Conservation (phyloP, 1,140 invertebrate genomes). For the Venustaconcha ellipsiformis region DNA sequence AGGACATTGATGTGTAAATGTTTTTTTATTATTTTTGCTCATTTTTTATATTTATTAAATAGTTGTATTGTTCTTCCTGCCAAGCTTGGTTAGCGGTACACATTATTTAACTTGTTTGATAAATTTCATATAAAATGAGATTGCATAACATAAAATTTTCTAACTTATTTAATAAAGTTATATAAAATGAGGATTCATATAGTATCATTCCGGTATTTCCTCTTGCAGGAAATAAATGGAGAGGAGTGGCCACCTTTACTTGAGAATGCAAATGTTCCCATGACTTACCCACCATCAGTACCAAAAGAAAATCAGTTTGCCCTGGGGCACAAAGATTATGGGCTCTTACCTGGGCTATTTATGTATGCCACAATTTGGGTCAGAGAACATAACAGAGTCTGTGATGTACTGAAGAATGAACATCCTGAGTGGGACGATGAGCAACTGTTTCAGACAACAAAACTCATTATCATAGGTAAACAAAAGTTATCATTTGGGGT, state of each 20-base stretch:
- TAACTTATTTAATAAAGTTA: too few relatives aligned
- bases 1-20: too few relatives aligned
- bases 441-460: constrained; percentile 69
- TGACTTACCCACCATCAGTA: constrained; percentile 59
- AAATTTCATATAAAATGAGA: too few relatives aligned
- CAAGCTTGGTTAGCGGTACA: too few relatives aligned
- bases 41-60: too few relatives aligned
- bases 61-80: too few relatives aligned
- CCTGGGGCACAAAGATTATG: constrained; percentile 68
- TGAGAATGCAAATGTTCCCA: constrained; percentile 61
- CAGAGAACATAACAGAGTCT: constrained; percentile 65
- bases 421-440: constrained; percentile 72
- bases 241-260: constrained; percentile 67
- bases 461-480: constrained; percentile 67
- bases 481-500: too few relatives aligned
- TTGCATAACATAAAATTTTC: too few relatives aligned
- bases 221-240: constrained; percentile 60
- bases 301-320: constrained; percentile 60
- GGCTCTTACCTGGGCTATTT: constrained; percentile 67
- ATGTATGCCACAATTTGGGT: constrained; percentile 68
- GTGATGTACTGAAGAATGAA: constrained; percentile 62
- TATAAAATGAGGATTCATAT: too few relatives aligned
- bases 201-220: neutral
- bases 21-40: too few relatives aligned
- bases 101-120: too few relatives aligned